Base-by-base conservation (phyloP, 2,888 invertebrate genomes). In the Nomada fucata region DNA sequence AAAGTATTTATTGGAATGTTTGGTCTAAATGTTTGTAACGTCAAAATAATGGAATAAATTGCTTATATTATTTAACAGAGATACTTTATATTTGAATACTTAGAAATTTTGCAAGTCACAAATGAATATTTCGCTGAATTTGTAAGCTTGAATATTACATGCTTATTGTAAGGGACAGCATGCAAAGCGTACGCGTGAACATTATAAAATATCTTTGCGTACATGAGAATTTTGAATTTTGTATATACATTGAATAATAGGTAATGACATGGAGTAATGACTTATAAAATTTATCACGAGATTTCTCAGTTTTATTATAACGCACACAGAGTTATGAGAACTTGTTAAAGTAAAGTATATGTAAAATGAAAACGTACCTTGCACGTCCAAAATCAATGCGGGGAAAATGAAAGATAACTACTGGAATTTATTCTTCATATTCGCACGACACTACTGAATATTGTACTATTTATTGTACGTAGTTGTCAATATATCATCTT, bases 331-430 rank as follows among this genome's bases (percentile, higher is more conserved):
- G 29, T 60, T 36, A 60, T 67, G 36, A 63, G 57, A 67, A 53
- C 61, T 65, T 65, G 70, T 67, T 53, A 52, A 55, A 23, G 52
- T 23, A 23, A 23, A 26, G 23, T 23, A 23, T 47, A 26, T 44
- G 53, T 74, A 81, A 57, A 15, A 55, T 20, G 52, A 67, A 50
- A 18, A 65, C 11, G n/a, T 26, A 36, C 52, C 50, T 13, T 53
- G 44, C 29, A 47, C 59, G 20, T 29, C 60, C 29, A 55, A n/a
- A 60, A 67, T 7, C 26, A 15, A 23, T 55, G 29, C 82, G 75
- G 83, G 83, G 83, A 77, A 83, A 83, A 83, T 47, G 83, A 82
- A 83, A 83, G 29, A 18, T 29, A 61, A 53, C 36, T 23, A 47
- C 36, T 44, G 18, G 57, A 53, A 64, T 57, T 52, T 55, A 47